Conservation (phyloP, 2,888 invertebrate species). For the Cerceris ruficornis region DNA sequence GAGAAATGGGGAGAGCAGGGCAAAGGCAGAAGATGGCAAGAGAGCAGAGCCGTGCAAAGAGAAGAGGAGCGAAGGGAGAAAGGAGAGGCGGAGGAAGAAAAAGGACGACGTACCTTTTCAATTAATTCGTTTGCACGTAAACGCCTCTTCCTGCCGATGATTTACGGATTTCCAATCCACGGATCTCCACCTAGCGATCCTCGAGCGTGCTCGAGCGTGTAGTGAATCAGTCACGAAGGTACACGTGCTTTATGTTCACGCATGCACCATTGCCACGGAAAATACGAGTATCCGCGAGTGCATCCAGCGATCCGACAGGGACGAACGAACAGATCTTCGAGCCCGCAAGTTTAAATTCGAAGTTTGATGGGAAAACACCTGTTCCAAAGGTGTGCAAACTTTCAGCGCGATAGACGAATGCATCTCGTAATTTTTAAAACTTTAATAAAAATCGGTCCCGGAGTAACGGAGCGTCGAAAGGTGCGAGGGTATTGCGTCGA, state of each 20-base stretch:
- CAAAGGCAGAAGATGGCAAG: not conserved
- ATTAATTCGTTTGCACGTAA: constrained; percentile 74
- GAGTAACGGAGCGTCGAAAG: not conserved
- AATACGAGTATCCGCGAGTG: constrained; percentile 24
- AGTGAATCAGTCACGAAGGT: constrained; percentile 35
- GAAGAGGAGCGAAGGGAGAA: constrained; percentile 6
- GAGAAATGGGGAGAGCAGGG: not conserved
- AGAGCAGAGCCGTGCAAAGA: constrained; percentile 17
- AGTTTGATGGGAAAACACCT: not conserved
- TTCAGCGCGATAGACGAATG: no score
- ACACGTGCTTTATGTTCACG: constrained; percentile 25
- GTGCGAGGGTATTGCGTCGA: constrained; percentile 7
- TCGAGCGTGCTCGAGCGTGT: constrained; percentile 44
- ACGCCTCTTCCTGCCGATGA: constrained; percentile 72
- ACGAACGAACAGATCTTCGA: constrained; percentile 6
- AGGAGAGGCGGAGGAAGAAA: constrained; percentile 40
- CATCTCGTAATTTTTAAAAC: not conserved
- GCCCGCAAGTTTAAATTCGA: not conserved
- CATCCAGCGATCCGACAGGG: constrained; percentile 9
- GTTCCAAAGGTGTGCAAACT: not conserved
- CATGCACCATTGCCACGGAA: constrained; percentile 19
- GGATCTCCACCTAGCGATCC: constrained; percentile 36
- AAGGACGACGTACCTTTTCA: constrained; percentile 58
- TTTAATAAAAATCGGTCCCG: not conserved
- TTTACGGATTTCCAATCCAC: constrained; percentile 71